These are phyloP conservation scores for Trissolcus japonicus DNA, from an alignment of 2,888 invertebrate species.

Conservation along the genomic window DNA sequence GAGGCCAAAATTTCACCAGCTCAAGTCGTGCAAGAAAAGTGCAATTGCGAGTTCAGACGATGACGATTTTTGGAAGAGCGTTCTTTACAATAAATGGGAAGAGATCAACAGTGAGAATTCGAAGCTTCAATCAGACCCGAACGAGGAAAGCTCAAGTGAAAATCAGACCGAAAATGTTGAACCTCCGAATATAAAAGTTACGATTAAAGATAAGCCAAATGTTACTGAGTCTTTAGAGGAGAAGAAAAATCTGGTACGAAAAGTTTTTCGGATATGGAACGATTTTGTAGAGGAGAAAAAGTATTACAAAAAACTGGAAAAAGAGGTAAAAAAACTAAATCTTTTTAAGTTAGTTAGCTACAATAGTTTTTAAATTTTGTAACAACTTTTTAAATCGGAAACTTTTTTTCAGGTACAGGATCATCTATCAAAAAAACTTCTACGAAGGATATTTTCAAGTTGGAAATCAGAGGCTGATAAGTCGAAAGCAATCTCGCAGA, in stretches of 20 bases:
- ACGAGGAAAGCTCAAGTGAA: conserved; percentile 9
- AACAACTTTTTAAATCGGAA: conserved; percentile 6
- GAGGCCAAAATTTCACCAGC: conserved; percentile 62
- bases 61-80: conserved; percentile 62
- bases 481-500: conserved; percentile 32
- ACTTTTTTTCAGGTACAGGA: conserved; percentile 55
- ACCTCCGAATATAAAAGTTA: conserved; percentile 65
- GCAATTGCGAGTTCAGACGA: conserved; percentile 61
- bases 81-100: not conserved
- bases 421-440: conserved; percentile 49
- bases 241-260: conserved; percentile 55
- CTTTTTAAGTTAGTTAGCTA: too few species aligned
- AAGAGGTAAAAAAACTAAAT: conserved; percentile 54
- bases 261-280: conserved; percentile 60
- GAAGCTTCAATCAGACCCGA: conserved; percentile 1
- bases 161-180: conserved; percentile 7
- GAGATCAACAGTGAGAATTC: too few species aligned
- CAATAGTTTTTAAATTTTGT: too few species aligned
- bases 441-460: conserved; percentile 58
- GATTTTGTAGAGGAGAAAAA: conserved; percentile 60
- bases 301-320: conserved; percentile 60
- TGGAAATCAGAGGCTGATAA: conserved; percentile 63
- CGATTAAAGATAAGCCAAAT: conserved; percentile 67
- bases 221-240: conserved; percentile 52
- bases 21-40: conserved; percentile 59